Percentiles rank a stretch among this genome's conserved stretches.
Conservation (phyloP, 2,113 vertebrate species). For the Neolamprologus modestus region DNA sequence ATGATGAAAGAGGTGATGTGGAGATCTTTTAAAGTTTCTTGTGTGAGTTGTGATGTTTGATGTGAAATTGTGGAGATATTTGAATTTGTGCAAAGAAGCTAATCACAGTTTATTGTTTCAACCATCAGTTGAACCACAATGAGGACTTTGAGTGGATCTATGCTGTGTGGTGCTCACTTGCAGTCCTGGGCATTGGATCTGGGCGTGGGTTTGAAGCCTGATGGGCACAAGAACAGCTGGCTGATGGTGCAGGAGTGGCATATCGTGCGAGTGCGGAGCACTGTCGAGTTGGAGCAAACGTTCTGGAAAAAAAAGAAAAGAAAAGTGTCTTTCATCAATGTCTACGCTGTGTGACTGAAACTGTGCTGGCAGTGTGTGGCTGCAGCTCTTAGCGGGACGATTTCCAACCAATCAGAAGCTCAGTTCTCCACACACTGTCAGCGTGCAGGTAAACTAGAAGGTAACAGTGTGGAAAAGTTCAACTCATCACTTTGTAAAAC, state of each 20-base stretch:
- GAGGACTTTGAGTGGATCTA: neutral
- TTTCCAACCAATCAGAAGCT: neutral
- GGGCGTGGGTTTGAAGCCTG: constrained; percentile 14
- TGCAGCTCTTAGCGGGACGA: neutral
- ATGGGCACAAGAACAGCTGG: constrained; percentile 6
- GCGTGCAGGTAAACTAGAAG: neutral
- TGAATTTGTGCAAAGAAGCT: neutral
- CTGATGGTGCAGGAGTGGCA: constrained; percentile 60
- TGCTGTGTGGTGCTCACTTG: constrained; percentile 39
- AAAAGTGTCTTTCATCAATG: neutral
- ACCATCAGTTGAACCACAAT: neutral
- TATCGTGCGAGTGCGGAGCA: constrained; percentile 19
- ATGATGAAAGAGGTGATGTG: neutral
- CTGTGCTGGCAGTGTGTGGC: neutral
- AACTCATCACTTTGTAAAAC: neutral
- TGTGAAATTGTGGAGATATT: neutral
- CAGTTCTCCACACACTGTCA: neutral
- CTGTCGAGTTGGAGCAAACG: constrained; percentile 30
- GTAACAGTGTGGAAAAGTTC: neutral
- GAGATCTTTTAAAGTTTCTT: neutral
- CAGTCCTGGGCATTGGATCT: neutral
- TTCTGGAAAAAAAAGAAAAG: constrained; percentile 34
- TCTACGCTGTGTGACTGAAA: fast-evolving
- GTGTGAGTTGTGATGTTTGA: neutral
- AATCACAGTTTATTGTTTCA: neutral